Evolutionary conservation across 2,113 vertebrate genomes (phyloP).

Genomic region (Barbus barbus): DNA sequence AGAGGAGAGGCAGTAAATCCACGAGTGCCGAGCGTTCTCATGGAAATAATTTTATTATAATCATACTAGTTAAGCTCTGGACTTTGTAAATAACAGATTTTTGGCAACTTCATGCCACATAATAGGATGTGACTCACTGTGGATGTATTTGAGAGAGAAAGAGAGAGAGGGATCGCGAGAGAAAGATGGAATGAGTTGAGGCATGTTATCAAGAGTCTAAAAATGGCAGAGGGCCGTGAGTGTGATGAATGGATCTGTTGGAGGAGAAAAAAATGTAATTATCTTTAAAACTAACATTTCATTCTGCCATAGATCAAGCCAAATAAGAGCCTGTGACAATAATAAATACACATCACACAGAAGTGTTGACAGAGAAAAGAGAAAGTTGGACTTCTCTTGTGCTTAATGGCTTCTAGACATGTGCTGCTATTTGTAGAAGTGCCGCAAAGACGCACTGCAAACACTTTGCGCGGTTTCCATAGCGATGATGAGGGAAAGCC

Average conservation of each 20-base stretch:
- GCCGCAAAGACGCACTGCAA: neutral
- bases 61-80: constrained; percentile 11
- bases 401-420: constrained; percentile 22
- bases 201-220: constrained; percentile 45
- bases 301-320: constrained; percentile 10
- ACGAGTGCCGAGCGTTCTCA: neutral
- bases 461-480: constrained; percentile 45
- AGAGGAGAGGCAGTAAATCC: neutral
- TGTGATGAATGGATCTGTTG: constrained; percentile 26
- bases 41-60: neutral
- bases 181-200: constrained; percentile 29
- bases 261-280: constrained; percentile 30
- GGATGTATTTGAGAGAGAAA: neutral
- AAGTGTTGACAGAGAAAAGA: constrained; percentile 16
- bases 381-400: constrained; percentile 8
- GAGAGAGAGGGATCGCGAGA: neutral
- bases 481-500: constrained; percentile 37
- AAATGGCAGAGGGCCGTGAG: constrained; percentile 20
- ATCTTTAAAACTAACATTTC: constrained; percentile 23
- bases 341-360: constrained; percentile 27
- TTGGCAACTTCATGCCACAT: neutral
- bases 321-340: constrained; percentile 28
- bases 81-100: constrained; percentile 18
- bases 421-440: constrained; percentile 30
- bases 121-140: neutral